phyloP scores from a whole-genome alignment of 2,888 invertebrate genomes.

The Chirona hameri region DNA sequence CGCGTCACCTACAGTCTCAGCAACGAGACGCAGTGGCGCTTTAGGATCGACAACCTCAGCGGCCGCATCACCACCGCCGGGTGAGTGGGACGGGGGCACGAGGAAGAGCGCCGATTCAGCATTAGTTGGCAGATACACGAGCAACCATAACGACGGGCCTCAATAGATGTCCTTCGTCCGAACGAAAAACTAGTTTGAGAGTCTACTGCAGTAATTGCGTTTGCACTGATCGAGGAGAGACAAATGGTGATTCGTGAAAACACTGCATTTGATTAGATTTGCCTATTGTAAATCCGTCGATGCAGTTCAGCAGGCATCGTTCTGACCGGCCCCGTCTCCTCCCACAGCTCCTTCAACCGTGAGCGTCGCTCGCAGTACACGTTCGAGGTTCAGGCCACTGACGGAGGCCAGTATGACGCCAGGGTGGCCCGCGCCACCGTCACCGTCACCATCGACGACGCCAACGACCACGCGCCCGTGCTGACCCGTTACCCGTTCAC shows the following conservation, averaged over 20 bases:
- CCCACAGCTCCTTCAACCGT: conserved; percentile 73
- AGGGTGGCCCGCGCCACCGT: conserved; percentile 77
- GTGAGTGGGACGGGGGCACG: not conserved
- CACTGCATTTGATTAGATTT: no score
- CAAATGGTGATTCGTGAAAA: no score
- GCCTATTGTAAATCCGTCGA: no score
- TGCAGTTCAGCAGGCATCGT: no score
- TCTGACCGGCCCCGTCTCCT: not conserved
- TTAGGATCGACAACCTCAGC: conserved; percentile 85
- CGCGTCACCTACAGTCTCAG: conserved; percentile 86
- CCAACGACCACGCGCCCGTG: conserved; percentile 88
- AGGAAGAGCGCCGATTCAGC: no score
- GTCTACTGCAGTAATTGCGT: no score
- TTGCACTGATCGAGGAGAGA: no score
- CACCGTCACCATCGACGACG: conserved; percentile 76
- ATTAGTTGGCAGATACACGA: no score
- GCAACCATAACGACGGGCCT: no score
- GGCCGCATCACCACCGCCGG: conserved; percentile 84
- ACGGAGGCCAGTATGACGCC: conserved; percentile 82
- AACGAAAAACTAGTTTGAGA: no score
- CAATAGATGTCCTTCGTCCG: no score
- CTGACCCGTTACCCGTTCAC: conserved; percentile 83
- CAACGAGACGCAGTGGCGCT: conserved; percentile 88
- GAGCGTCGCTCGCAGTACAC: conserved; percentile 75
- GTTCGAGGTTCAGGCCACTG: conserved; percentile 88